Evolutionary conservation across 2,113 vertebrate genomes (phyloP).

Genomic region (Datnioides undecimradiatus): DNA sequence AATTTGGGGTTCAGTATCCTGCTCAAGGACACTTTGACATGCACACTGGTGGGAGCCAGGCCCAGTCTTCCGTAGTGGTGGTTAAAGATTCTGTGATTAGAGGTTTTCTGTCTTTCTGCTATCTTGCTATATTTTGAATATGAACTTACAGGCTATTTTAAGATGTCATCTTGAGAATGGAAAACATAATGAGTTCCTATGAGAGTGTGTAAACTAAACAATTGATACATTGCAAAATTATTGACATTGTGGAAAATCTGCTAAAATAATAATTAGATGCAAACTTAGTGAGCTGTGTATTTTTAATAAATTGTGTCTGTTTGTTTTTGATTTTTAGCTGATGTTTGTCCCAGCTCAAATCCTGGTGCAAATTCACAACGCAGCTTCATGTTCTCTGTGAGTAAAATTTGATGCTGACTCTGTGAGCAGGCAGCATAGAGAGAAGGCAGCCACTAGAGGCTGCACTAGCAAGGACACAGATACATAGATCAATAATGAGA

Average conservation of each 20-base stretch:
- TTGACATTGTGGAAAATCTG: too few species aligned
- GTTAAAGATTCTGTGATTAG: not conserved
- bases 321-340: not conserved
- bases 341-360: not conserved
- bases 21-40: too few species aligned
- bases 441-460: constrained; percentile 82
- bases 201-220: too few species aligned
- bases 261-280: not conserved
- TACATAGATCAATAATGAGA: constrained; percentile 68
- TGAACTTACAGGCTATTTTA: not conserved
- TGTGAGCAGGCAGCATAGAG: constrained; percentile 36
- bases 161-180: not conserved
- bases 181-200: not conserved
- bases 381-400: constrained; percentile 5
- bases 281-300: not conserved
- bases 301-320: not conserved
- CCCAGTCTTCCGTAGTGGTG: too few species aligned
- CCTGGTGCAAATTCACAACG: not conserved
- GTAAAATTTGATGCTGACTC: constrained; percentile 10
- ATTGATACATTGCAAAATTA: too few species aligned
- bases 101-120: not conserved
- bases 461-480: constrained; percentile 76
- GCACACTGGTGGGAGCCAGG: too few species aligned
- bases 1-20: too few species aligned
- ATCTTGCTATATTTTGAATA: too few species aligned